Percentiles rank a stretch among this genome's conserved stretches.
These are phyloP conservation scores for Loripinus fragilis DNA, from an alignment of 2,888 invertebrate species.

Conservation along the genomic window DNA sequence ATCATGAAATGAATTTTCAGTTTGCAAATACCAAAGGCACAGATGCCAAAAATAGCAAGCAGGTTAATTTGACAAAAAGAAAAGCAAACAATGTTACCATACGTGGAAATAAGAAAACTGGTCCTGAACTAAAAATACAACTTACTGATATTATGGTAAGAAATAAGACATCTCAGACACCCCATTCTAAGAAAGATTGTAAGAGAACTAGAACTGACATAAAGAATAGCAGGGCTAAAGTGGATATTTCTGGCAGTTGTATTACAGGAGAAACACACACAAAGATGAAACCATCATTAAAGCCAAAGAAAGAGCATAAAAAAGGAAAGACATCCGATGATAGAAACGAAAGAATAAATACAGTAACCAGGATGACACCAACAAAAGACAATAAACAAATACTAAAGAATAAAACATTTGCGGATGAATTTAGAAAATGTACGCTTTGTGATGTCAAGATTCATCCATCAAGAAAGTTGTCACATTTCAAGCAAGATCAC, in stretches of 20 bases:
- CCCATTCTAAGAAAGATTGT: background rate
- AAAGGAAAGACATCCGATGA: background rate
- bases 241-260: no score
- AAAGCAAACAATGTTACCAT: background rate
- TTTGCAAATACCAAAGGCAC: no score
- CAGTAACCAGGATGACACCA: background rate
- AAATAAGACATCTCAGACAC: background rate
- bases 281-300: no score
- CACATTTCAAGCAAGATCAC: background rate
- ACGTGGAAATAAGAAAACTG: background rate
- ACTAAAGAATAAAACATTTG: background rate
- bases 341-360: background rate
- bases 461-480: background rate
- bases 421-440: background rate
- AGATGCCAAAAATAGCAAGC: no score
- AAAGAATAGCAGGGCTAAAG: no score
- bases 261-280: no score
- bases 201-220: background rate
- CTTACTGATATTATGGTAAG: slow-evolving; percentile 10
- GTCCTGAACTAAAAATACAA: background rate
- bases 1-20: no score
- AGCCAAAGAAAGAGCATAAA: background rate
- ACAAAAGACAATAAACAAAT: background rate
- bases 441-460: background rate
- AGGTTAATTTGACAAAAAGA: background rate